phyloP scores from a whole-genome alignment of 2,113 vertebrate species.

The Lanius ludovicianus region DNA sequence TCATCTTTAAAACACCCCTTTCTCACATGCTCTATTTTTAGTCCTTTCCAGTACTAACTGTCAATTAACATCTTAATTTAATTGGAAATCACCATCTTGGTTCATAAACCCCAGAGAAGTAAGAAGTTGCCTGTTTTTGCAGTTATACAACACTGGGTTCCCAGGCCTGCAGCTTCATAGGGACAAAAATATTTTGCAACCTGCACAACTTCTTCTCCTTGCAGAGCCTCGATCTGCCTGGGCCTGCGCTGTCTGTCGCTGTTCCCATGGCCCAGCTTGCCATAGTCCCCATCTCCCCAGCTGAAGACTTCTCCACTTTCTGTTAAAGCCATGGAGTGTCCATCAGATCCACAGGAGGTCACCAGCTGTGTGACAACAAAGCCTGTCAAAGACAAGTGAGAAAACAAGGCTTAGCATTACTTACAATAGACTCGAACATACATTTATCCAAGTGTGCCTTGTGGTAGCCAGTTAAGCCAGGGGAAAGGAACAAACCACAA shows the following conservation, averaged over 20 bases:
- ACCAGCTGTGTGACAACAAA: constrained; percentile 86
- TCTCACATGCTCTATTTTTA: not conserved
- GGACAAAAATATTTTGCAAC: constrained; percentile 25
- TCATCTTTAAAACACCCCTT: not conserved
- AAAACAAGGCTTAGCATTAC: not conserved
- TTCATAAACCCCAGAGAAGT: not conserved
- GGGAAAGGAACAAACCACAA: not conserved
- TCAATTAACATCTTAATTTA: not conserved
- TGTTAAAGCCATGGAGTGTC: constrained; percentile 84
- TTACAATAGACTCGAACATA: not conserved
- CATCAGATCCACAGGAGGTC: constrained; percentile 85
- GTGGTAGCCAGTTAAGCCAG: not conserved
- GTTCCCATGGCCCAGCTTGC: constrained; percentile 84
- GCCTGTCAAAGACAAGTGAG: constrained; percentile 51
- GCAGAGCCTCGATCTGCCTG: constrained; percentile 82
- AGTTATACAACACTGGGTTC: not conserved
- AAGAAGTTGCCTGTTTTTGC: not conserved
- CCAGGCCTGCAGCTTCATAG: not conserved
- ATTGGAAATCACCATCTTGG: not conserved
- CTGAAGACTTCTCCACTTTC: constrained; percentile 86
- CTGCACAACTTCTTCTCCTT: constrained; percentile 86
- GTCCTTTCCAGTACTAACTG: not conserved
- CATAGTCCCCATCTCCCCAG: constrained; percentile 86
- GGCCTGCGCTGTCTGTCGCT: constrained; percentile 82
- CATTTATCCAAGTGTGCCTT: not conserved